Evolutionary conservation across 2,797 vertebrate genomes (phyloP).

Genomic region (Cottoperca gobio): DNA sequence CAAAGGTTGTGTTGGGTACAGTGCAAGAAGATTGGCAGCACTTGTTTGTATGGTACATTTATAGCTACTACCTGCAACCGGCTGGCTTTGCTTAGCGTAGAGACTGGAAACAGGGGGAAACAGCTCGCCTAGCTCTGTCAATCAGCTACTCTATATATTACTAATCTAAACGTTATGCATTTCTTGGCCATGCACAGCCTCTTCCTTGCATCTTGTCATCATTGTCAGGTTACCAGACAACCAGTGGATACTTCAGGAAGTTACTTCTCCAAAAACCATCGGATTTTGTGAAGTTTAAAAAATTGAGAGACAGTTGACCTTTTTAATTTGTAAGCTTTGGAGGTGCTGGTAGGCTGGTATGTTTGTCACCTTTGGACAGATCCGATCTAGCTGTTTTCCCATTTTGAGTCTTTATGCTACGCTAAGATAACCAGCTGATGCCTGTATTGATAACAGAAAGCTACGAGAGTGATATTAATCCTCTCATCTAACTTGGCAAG

Average conservation of each 20-base stretch:
- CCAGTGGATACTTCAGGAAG: background rate
- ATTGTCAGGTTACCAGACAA: background rate
- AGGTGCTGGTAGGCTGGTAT: background rate
- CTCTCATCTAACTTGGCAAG: background rate
- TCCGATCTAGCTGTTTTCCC: background rate
- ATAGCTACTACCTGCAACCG: background rate
- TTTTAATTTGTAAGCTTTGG: background rate
- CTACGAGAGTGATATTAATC: background rate
- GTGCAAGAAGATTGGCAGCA: no score
- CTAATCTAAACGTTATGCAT: background rate
- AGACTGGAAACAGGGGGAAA: background rate
- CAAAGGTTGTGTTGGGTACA: no score
- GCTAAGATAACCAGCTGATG: background rate
- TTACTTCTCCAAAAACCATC: background rate
- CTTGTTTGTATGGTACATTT: no score
- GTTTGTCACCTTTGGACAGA: background rate
- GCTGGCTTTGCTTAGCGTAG: background rate
- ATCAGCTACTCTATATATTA: background rate
- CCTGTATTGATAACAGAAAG: no score
- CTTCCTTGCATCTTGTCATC: background rate
- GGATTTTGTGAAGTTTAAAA: background rate
- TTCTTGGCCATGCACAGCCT: background rate
- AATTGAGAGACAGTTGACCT: background rate
- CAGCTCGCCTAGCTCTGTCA: background rate
- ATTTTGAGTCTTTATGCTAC: conserved; percentile 5